Base-by-base conservation (phyloP, 2,888 invertebrate genomes). In the Drosophila stalkeri region DNA sequence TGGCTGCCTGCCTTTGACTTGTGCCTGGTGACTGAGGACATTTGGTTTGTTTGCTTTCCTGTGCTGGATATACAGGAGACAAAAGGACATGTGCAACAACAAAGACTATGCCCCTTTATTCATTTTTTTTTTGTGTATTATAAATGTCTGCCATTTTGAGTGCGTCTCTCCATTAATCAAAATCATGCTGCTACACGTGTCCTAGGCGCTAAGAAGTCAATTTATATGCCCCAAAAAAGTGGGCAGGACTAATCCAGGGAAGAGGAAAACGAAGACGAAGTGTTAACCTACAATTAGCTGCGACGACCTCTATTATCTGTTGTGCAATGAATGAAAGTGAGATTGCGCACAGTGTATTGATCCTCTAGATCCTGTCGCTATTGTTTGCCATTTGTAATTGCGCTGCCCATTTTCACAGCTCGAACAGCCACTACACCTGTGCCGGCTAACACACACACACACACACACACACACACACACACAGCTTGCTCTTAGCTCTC, bases 301-400 rank as follows among this genome's bases (percentile, higher is more conserved):
- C 71, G 75, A 64, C 71, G 75, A 64, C 82, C 71, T 73, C 88
- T 71, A 86, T 86, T 90, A 77, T 61, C 78, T 88, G 81, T 86
- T 86, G 85, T 89, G 86, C 76, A 90, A 90, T 90, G 90, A 86
- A 89, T 90, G 86, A 86, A 86, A 90, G 90, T 86, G 90, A 80
- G 74, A 64, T 61, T 87, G 67, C 59, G 56, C 75, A 82, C 68
- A 77, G 64, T 49, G 44, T 20, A 63, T 55, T n/a, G 63, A 41
- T 20, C 55, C 23, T 8, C 16, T n/a, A 23, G 52, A 52, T 52
- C 44, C 57, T 23, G 43, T 12, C 44, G 44, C 44, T n/a, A 62
- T 82, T 85, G 74, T 80, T 83, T 74, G 86, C 73, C 61, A 65
- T 80, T 80, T 78, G 67, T 78, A 86, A 78, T 78, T 84, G 80